Evolutionary conservation across 1,140 invertebrate species (phyloP), one percentile per base, ranked within the genome.

Genomic region (Drosophila kepulauana): DNA sequence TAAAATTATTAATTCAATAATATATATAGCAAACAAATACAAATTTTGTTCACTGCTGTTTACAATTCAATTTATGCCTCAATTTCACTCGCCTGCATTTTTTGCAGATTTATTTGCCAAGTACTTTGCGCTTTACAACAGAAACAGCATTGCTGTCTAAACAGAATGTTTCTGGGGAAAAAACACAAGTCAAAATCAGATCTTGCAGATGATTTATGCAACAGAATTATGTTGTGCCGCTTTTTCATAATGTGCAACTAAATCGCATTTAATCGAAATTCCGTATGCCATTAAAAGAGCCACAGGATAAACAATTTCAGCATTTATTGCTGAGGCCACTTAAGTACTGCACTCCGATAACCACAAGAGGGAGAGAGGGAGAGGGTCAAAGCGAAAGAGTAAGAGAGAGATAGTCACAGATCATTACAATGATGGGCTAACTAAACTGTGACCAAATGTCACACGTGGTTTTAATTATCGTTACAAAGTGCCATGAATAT

Each of bases 381-480:
- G 64, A 25, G 16, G 4, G n/a, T 3, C 33, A 35, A 33, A 64
- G 62, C 8, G 35, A 8, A 16, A n/a, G 38, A 67, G 11, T 10
- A 10, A 38, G 25, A 51, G 1, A 62, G n/a, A 54, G 35, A 54
- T 20, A 52, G 33, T 25, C 20, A 0, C 20, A 63, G 28, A 49
- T n/a, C n/a, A 43, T 51, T 63, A 71, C 65, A 75, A 58, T 68
- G 63, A 46, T 28, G 49, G 76, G 80, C 80, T 82, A 82, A 79
- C 84, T 84, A 72, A 89, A 84, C 77, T 84, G 68, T 81, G 70
- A 78, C 80, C 84, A 68, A 82, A 75, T 88, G 84, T 88, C 78
- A 84, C 85, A 88, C 84, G 84, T 88, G 84, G 84, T 85, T 88
- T 88, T 88, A 84, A 88, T 88, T 88, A 89, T 89, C 73, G 77